Conservation (phyloP, 2,888 invertebrate species). For the Tortricodes alternella region DNA sequence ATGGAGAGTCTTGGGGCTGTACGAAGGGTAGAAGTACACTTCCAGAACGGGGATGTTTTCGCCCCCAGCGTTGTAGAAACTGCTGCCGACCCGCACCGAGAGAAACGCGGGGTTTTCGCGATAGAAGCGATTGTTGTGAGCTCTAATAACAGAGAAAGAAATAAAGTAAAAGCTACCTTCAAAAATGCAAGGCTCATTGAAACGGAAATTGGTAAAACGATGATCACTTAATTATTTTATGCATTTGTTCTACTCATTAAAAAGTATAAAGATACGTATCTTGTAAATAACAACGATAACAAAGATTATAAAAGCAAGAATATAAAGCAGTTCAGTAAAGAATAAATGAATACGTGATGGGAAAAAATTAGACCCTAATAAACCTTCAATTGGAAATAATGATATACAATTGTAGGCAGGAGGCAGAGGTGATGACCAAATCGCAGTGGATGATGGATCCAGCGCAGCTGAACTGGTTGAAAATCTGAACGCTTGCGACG, state of each 20-base stretch:
- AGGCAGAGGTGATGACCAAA: constrained; percentile 64
- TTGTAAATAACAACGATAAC: no score
- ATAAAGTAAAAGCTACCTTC: no score
- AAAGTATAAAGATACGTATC: no score
- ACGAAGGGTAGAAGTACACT: constrained; percentile 64
- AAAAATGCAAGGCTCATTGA: background rate
- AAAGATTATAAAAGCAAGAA: no score
- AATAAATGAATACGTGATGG: no score
- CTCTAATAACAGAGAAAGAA: constrained; percentile 42
- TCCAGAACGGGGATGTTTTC: constrained; percentile 58
- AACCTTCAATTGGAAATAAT: background rate
- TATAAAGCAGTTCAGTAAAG: no score
- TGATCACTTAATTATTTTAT: no score
- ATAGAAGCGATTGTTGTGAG: constrained; percentile 68
- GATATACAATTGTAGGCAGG: constrained; percentile 68
- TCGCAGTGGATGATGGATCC: constrained; percentile 68
- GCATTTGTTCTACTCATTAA: no score
- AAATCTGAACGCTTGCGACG: constrained; percentile 64
- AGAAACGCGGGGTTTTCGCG: constrained; percentile 68
- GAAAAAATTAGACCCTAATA: no score
- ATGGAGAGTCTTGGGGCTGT: constrained; percentile 55
- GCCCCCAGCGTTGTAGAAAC: constrained; percentile 55
- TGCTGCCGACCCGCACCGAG: constrained; percentile 63
- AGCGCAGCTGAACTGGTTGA: constrained; percentile 60
- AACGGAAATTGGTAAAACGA: background rate